These are phyloP conservation scores for Leptocoma aspasia DNA, from an alignment of 2,113 vertebrate genomes.

Conservation along the genomic window DNA sequence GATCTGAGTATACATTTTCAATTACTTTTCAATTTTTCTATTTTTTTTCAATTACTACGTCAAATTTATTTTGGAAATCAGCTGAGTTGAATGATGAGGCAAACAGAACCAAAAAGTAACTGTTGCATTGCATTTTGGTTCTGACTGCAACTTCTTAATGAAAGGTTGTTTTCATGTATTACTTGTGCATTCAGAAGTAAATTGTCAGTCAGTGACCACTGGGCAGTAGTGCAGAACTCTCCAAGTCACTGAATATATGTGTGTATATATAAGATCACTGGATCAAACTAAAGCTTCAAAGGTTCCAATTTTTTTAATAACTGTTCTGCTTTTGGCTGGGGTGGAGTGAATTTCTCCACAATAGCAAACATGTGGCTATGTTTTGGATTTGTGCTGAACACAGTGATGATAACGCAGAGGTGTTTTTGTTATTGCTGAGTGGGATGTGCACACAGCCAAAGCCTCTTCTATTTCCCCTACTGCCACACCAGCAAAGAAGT, in stretches of 20 bases:
- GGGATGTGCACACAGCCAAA: background rate
- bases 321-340: background rate
- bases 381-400: background rate
- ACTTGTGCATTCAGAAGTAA: background rate
- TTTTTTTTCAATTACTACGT: no score
- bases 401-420: background rate
- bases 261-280: background rate
- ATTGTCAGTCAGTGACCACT: background rate
- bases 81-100: fast-evolving
- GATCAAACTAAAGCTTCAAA: background rate
- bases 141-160: background rate
- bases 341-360: background rate
- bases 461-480: background rate
- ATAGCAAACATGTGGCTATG: fast-evolving
- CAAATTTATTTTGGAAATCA: background rate
- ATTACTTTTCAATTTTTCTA: no score
- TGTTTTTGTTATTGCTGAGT: background rate
- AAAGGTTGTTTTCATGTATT: background rate
- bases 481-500: background rate
- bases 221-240: background rate
- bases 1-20: background rate
- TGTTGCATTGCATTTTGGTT: background rate
- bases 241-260: background rate
- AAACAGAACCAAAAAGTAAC: background rate
- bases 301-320: background rate